phyloP scores from a whole-genome alignment of 2,888 invertebrate genomes.

The Noctua janthe region DNA sequence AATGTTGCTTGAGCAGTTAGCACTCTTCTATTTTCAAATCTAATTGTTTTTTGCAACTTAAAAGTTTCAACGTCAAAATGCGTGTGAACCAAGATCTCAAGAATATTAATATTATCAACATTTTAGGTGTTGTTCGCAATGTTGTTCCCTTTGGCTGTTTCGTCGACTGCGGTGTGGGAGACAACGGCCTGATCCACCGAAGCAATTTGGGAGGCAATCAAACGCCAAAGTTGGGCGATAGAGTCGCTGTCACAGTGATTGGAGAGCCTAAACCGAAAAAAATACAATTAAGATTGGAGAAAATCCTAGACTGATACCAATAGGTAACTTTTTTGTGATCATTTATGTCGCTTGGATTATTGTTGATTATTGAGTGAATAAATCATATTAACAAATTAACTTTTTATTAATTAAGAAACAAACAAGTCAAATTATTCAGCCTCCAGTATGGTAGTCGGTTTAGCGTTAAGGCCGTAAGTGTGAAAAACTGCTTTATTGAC shows the following conservation, averaged over 20 bases:
- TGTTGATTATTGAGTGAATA: slow-evolving; percentile 41
- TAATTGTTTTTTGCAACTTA: too few relatives aligned
- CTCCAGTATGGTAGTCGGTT: slow-evolving; percentile 76
- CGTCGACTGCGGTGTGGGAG: slow-evolving; percentile 95
- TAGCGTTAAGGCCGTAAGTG: slow-evolving; percentile 80
- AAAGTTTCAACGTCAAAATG: not conserved
- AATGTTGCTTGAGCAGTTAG: not conserved
- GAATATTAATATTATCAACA: not conserved
- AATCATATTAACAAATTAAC: slow-evolving; percentile 16
- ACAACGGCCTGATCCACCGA: slow-evolving; percentile 92
- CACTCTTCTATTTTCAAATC: not conserved
- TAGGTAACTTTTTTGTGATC: slow-evolving; percentile 59
- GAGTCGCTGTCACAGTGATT: slow-evolving; percentile 92
- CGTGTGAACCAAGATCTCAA: not conserved
- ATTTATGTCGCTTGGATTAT: slow-evolving; percentile 48
- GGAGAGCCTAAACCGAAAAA: slow-evolving; percentile 90
- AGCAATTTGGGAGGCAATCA: slow-evolving; percentile 90
- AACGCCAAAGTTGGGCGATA: slow-evolving; percentile 92
- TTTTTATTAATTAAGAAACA: slow-evolving; percentile 50
- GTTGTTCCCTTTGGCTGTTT: slow-evolving; percentile 97
- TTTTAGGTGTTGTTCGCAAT: slow-evolving; percentile 95
- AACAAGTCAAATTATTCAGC: slow-evolving; percentile 74
- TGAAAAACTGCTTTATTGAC: slow-evolving; percentile 87
- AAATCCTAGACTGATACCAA: slow-evolving; percentile 79
- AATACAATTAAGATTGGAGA: slow-evolving; percentile 89